Conservation (phyloP, 2,888 invertebrate genomes). For the Chamaedrilus cognettii region DNA sequence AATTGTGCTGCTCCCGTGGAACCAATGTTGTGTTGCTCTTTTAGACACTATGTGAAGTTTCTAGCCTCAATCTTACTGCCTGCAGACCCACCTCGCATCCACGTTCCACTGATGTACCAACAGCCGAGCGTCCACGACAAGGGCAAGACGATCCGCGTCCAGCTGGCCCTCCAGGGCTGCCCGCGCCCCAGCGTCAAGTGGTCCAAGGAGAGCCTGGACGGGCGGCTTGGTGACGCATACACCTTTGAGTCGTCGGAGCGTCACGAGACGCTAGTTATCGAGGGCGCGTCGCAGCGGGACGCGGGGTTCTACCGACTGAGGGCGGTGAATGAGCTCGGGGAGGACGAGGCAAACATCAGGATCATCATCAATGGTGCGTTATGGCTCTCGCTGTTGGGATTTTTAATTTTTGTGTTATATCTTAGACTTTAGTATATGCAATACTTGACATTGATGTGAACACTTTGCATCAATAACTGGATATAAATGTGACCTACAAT, state of each 20-base stretch:
- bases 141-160: background rate
- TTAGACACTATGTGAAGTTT: background rate
- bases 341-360: conserved; percentile 1
- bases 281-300: background rate
- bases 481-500: too few species aligned
- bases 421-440: too few species aligned
- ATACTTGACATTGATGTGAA: too few species aligned
- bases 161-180: background rate
- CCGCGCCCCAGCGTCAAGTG: background rate
- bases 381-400: too few species aligned
- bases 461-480: too few species aligned
- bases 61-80: background rate
- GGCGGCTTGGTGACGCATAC: background rate
- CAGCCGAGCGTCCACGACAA: conserved; percentile 3
- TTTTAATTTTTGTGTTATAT: too few species aligned
- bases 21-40: background rate
- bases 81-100: background rate
- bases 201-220: conserved; percentile 1
- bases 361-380: background rate
- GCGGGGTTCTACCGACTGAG: background rate
- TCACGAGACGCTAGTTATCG: conserved; percentile 4
- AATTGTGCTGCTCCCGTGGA: too few species aligned
- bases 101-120: background rate
- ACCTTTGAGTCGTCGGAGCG: background rate
- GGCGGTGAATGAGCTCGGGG: conserved; percentile 16